These are phyloP conservation scores for Plotosus lineatus DNA, from an alignment of 2,113 vertebrate species.

Conservation along the genomic window DNA sequence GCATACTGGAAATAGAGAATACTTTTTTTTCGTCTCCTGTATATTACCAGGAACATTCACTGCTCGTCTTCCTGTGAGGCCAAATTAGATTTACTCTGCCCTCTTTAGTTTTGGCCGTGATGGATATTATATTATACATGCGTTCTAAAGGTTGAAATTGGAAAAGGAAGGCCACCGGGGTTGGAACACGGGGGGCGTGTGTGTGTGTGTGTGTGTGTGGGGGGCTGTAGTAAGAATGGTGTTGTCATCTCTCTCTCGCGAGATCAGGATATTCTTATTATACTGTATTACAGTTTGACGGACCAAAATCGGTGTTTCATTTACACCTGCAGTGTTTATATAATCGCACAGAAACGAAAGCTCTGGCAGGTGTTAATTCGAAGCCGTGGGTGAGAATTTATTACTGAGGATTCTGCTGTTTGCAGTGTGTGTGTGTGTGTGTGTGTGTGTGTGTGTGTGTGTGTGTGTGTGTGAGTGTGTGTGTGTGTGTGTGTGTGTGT, in stretches of 20 bases:
- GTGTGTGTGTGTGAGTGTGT: too few species aligned
- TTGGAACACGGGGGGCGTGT: conserved; percentile 46
- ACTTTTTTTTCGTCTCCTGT: conserved; percentile 53
- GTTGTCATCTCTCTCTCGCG: background rate
- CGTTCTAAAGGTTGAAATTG: conserved; percentile 52
- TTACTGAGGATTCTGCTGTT: conserved; percentile 19
- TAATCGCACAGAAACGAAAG: conserved; percentile 17
- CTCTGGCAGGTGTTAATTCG: conserved; percentile 34
- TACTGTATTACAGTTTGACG: conserved; percentile 1
- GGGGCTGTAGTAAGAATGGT: background rate
- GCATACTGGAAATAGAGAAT: conserved; percentile 38
- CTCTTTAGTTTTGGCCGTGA: conserved; percentile 58
- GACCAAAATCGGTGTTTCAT: background rate
- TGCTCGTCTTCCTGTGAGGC: conserved; percentile 55
- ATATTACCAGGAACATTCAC: conserved; percentile 50
- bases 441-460: too few species aligned
- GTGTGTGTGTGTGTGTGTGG: too few species aligned
- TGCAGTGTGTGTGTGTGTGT: conserved; percentile 21
- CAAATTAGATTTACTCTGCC: conserved; percentile 64
- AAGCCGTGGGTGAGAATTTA: conserved; percentile 19
- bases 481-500: conserved; percentile 24
- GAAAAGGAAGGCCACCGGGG: conserved; percentile 55
- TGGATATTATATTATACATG: conserved; percentile 59
- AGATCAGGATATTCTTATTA: conserved; percentile 21
- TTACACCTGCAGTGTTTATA: conserved; percentile 33